phyloP scores from a whole-genome alignment of 2,797 vertebrate genomes.

The Anguilla marmorata region DNA sequence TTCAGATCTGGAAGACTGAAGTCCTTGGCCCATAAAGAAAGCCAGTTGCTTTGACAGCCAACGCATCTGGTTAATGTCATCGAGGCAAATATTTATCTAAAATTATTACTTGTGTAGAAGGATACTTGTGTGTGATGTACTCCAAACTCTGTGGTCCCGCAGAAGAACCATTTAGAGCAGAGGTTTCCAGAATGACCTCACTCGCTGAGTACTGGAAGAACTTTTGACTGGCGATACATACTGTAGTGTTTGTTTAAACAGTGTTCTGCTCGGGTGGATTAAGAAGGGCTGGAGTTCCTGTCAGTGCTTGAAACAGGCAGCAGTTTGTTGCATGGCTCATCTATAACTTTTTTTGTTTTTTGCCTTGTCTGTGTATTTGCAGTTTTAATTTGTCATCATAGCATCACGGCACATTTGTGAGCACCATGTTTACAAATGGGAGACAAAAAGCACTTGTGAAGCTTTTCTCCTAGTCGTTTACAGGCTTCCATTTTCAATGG shows the following conservation, averaged over 20 bases:
- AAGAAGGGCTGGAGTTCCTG: not conserved
- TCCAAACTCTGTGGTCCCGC: slow-evolving; percentile 27
- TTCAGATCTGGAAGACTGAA: slow-evolving; percentile 7
- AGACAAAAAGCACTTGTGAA: not conserved
- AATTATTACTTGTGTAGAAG: slow-evolving; percentile 47
- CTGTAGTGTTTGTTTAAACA: slow-evolving; percentile 4
- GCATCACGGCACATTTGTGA: not conserved
- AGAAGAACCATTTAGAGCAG: slow-evolving; percentile 28
- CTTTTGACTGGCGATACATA: not conserved
- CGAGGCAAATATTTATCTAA: slow-evolving; percentile 51
- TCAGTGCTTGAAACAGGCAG: not conserved
- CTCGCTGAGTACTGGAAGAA: not conserved
- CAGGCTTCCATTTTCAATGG: not conserved
- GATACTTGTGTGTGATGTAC: slow-evolving; percentile 13
- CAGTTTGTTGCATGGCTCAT: not conserved
- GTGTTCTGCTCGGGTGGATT: not conserved
- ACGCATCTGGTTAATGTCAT: slow-evolving; percentile 50
- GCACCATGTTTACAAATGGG: not conserved
- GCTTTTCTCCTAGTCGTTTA: not conserved
- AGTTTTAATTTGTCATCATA: not conserved
- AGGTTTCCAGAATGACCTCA: not conserved
- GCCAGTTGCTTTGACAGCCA: slow-evolving; percentile 28
- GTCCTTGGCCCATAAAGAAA: not conserved
- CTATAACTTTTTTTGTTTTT: not conserved
- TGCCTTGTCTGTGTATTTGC: not conserved